Percentiles rank a stretch among this genome's conserved stretches.
phyloP scores from a whole-genome alignment of 64 coral and sea anemone genomes.

The Dendronephthya gigantea region DNA sequence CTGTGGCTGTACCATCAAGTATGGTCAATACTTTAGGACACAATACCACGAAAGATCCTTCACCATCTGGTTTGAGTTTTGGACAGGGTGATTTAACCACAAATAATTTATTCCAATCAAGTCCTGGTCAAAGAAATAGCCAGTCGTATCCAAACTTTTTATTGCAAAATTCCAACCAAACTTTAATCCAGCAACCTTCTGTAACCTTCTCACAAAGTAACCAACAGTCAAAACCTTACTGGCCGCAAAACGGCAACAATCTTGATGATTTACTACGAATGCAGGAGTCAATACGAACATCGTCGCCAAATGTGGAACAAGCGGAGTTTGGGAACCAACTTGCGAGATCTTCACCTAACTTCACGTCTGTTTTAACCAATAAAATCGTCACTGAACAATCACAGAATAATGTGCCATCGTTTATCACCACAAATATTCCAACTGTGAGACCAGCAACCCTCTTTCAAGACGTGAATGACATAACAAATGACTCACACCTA shows the following conservation, averaged over 20 bases:
- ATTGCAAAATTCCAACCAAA: neutral
- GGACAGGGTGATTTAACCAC: neutral
- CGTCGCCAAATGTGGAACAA: neutral
- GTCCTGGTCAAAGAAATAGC: neutral
- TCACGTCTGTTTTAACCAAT: neutral
- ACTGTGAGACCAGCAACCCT: neutral
- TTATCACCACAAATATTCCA: neutral
- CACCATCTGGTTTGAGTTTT: neutral
- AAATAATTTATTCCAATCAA: neutral
- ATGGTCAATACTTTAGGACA: neutral
- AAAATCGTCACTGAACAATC: neutral
- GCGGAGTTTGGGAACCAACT: neutral
- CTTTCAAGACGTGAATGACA: neutral
- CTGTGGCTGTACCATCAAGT: neutral
- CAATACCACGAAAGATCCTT: too few species aligned
- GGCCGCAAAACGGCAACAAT: neutral
- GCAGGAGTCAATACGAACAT: neutral
- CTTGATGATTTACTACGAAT: neutral
- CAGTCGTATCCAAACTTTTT: neutral
- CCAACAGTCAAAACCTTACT: neutral
- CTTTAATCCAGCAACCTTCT: neutral
- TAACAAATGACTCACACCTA: neutral
- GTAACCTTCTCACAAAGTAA: neutral
- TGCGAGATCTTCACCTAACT: neutral
- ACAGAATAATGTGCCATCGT: neutral